Percentiles rank a stretch among this genome's conserved stretches.
Evolutionary conservation across 2,888 invertebrate species (phyloP).

Genomic region (Amiota minor): DNA sequence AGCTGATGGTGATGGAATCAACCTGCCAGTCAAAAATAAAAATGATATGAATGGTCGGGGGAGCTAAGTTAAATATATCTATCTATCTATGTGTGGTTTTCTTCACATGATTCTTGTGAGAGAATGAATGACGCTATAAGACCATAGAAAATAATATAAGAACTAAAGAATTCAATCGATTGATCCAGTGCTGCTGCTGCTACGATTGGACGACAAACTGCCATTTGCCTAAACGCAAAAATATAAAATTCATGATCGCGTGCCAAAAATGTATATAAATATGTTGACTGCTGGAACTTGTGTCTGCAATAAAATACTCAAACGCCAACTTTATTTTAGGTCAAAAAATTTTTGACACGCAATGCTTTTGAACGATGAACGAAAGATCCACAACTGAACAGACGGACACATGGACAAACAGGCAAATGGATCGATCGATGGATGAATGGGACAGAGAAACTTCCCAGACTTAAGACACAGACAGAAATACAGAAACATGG

Average conservation of each 20-base stretch:
- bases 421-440: background rate
- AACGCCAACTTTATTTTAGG: constrained; percentile 68
- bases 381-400: background rate
- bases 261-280: constrained; percentile 68
- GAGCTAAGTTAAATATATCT: background rate
- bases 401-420: background rate
- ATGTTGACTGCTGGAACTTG: constrained; percentile 67
- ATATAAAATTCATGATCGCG: constrained; percentile 63
- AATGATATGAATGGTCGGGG: background rate
- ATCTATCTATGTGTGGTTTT: background rate
- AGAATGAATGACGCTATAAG: background rate
- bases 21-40: constrained; percentile 4
- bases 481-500: background rate
- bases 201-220: too few species aligned
- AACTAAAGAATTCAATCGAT: background rate
- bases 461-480: background rate
- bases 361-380: constrained; percentile 52
- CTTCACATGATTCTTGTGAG: too few species aligned
- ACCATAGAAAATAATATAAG: background rate
- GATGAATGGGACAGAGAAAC: background rate
- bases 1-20: background rate
- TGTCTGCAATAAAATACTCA: constrained; percentile 68
- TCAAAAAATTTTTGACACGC: constrained; percentile 64
- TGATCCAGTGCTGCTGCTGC: background rate
- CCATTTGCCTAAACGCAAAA: constrained; percentile 9